Conservation (phyloP, 1,140 invertebrate genomes). For the Globodera rostochiensis region DNA sequence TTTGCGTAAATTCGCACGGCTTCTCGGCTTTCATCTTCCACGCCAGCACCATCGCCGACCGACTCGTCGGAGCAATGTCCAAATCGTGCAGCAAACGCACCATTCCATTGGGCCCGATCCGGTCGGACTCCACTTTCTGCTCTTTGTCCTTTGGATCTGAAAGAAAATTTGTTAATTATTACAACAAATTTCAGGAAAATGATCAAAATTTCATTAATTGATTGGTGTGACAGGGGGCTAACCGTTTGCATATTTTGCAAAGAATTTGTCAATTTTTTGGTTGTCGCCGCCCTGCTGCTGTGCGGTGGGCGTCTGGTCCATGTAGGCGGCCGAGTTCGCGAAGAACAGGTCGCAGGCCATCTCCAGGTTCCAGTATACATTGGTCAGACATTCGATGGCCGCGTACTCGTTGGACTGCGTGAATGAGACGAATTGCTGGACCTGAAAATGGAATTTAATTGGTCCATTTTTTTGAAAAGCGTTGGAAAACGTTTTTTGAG, state of each 20-base stretch:
- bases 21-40: constrained; percentile 96
- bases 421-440: constrained; percentile 38
- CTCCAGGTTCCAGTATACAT: constrained; percentile 42
- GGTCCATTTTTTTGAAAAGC: too few species aligned
- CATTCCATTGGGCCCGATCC: constrained; percentile 92
- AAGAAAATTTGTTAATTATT: constrained; percentile 2
- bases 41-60: constrained; percentile 89
- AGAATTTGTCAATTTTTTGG: constrained; percentile 82
- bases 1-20: constrained; percentile 93
- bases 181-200: neutral
- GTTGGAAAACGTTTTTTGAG: too few species aligned
- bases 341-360: constrained; percentile 48
- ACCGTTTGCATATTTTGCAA: constrained; percentile 81
- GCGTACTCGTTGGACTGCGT: constrained; percentile 36
- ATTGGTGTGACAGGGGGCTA: neutral
- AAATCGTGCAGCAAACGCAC: constrained; percentile 92
- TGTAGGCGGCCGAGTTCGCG: constrained; percentile 37
- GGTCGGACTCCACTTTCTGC: constrained; percentile 70
- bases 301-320: neutral
- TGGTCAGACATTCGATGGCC: constrained; percentile 38
- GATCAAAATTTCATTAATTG: too few species aligned
- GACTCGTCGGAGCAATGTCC: constrained; percentile 84
- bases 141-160: constrained; percentile 29
- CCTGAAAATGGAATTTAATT: constrained; percentile 4
- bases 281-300: constrained; percentile 58